Evolutionary conservation across 1,140 invertebrate species (phyloP).

Genomic region (Rhagoletis zephyria): DNA sequence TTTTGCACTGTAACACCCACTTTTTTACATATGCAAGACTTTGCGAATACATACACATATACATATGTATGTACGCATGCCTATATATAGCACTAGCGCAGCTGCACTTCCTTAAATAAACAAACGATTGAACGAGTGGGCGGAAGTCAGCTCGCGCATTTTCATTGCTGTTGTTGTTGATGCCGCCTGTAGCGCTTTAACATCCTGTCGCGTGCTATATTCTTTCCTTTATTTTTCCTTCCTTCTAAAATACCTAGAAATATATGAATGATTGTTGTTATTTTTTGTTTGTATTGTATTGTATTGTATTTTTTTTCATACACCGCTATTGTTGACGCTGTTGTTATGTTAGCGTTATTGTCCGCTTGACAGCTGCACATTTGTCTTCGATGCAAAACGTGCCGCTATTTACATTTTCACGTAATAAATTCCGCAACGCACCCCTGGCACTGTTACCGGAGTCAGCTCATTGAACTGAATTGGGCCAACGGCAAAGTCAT

Average conservation of each 20-base stretch:
- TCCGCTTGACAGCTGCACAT: slow-evolving; percentile 49
- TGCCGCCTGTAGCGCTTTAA: not conserved
- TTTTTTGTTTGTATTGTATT: not conserved
- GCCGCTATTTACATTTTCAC: slow-evolving; percentile 72
- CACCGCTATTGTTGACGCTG: not conserved
- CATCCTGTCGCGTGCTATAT: slow-evolving; percentile 6
- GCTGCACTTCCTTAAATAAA: not conserved
- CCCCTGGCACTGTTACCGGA: not conserved
- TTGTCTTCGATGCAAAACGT: slow-evolving; percentile 62
- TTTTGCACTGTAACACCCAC: too few relatives aligned
- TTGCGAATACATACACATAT: too few relatives aligned
- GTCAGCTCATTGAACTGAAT: not conserved
- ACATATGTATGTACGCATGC: not conserved
- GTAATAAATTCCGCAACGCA: slow-evolving; percentile 66
- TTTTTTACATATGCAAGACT: too few relatives aligned
- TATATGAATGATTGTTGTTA: not conserved
- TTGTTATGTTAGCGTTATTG: slow-evolving; percentile 32
- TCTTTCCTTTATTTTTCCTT: not conserved
- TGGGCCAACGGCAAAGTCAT: not conserved
- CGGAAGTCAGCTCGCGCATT: slow-evolving; percentile 1
- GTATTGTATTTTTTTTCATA: not conserved
- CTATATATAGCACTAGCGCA: not conserved
- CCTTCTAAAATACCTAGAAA: not conserved
- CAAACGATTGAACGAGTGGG: not conserved
- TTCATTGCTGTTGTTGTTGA: not conserved